A percentile compares a stretch with the other conserved stretches of the same genome.
Conservation (phyloP, 1,140 invertebrate species). For the Coelopa frigida region DNA sequence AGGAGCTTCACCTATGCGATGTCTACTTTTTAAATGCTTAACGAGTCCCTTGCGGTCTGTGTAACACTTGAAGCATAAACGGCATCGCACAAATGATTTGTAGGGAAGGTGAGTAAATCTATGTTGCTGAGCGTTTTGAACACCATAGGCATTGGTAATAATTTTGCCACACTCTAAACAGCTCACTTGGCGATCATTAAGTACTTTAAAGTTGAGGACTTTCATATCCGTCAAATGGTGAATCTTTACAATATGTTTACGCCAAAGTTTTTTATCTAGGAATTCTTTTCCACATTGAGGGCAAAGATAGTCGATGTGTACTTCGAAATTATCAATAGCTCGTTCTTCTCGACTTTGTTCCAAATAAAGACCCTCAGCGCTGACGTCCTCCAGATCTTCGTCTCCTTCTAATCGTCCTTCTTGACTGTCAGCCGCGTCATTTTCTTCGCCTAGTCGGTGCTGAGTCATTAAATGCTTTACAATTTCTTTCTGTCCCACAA, state of each 20-base stretch:
- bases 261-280: slow-evolving; percentile 37
- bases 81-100: slow-evolving; percentile 34
- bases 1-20: slow-evolving; percentile 15
- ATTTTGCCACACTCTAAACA: slow-evolving; percentile 37
- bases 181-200: slow-evolving; percentile 32
- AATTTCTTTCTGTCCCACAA: slow-evolving; percentile 21
- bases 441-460: slow-evolving; percentile 9
- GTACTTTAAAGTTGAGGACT: slow-evolving; percentile 31
- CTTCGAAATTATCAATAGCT: slow-evolving; percentile 33
- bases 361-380: not conserved
- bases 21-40: slow-evolving; percentile 33
- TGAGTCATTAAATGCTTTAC: slow-evolving; percentile 26
- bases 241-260: slow-evolving; percentile 29
- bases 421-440: slow-evolving; percentile 16
- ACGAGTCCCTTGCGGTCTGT: slow-evolving; percentile 38
- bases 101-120: slow-evolving; percentile 34
- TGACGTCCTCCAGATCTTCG: not conserved
- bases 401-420: slow-evolving; percentile 14
- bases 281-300: slow-evolving; percentile 38
- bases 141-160: slow-evolving; percentile 39
- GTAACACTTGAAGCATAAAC: slow-evolving; percentile 34
- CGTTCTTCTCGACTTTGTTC: slow-evolving; percentile 3
- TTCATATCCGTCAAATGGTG: slow-evolving; percentile 33
- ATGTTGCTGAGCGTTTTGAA: slow-evolving; percentile 41
- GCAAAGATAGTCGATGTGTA: slow-evolving; percentile 37